A percentile compares a stretch with the other conserved stretches of the same genome.
phyloP scores from a whole-genome alignment of 2,888 invertebrate species.

The Pherbina coryleti region DNA sequence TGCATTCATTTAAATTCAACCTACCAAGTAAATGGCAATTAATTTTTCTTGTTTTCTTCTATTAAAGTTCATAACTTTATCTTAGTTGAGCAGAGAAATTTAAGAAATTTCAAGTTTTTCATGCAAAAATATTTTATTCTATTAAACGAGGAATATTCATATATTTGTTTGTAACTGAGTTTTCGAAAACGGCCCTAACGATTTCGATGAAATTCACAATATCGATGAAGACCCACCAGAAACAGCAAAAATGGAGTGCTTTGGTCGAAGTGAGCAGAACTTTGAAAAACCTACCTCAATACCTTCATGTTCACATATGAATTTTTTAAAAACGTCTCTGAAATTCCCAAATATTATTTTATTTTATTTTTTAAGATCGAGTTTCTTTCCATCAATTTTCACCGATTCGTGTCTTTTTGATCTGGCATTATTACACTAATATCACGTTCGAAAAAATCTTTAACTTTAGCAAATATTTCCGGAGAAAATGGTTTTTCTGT shows the following conservation, averaged over 20 bases:
- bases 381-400: background rate
- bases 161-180: too few species aligned
- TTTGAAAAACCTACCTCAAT: background rate
- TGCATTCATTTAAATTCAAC: conserved; percentile 3
- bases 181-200: too few species aligned
- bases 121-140: too few species aligned
- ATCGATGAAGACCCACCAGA: too few species aligned
- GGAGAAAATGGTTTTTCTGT: background rate
- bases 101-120: too few species aligned
- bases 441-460: conserved; percentile 20
- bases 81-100: too few species aligned
- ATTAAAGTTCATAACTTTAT: too few species aligned
- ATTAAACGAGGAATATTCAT: too few species aligned
- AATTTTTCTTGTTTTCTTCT: too few species aligned
- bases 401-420: conserved; percentile 11
- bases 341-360: conserved; percentile 18
- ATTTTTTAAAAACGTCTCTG: background rate
- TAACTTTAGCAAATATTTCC: background rate
- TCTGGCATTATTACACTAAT: conserved; percentile 15
- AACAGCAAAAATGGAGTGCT: conserved; percentile 1
- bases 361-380: too few species aligned
- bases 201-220: too few species aligned
- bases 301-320: background rate
- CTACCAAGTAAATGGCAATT: too few species aligned
- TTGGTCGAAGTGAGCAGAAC: background rate